Evolutionary conservation across 2,888 invertebrate species (phyloP).

Genomic region (Acronicta aceris): DNA sequence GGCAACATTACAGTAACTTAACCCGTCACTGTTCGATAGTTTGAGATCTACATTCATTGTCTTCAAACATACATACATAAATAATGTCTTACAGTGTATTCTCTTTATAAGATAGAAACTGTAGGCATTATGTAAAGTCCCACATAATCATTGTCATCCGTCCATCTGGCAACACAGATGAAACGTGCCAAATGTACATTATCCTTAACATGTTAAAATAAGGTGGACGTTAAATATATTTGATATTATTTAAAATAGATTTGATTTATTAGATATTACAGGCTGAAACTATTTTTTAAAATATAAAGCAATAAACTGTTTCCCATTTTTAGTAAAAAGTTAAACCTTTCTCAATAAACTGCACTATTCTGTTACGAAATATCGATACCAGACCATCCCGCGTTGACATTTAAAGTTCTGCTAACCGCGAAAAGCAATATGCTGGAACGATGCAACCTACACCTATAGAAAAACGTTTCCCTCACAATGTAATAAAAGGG

Average conservation of each 20-base stretch:
- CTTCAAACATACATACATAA: conserved; percentile 36
- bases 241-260: too few species aligned
- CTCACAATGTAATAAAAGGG: background rate
- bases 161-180: conserved; percentile 38
- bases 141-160: conserved; percentile 63
- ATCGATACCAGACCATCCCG: background rate
- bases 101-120: conserved; percentile 32
- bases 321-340: too few species aligned
- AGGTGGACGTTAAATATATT: too few species aligned
- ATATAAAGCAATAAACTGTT: too few species aligned
- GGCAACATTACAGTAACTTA: conserved; percentile 4
- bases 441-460: background rate
- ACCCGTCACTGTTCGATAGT: conserved; percentile 13
- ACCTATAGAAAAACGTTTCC: conserved; percentile 16
- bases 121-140: conserved; percentile 58
- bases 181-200: conserved; percentile 6
- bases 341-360: background rate
- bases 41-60: conserved; percentile 34
- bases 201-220: too few species aligned
- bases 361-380: background rate
- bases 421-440: conserved; percentile 2
- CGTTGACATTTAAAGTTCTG: conserved; percentile 20
- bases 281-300: too few species aligned
- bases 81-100: conserved; percentile 37
- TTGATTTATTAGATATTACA: too few species aligned